A percentile compares a stretch with the other conserved stretches of the same genome.
Conservation (phyloP, 1,140 invertebrate species). For the Cotesia typhae region DNA sequence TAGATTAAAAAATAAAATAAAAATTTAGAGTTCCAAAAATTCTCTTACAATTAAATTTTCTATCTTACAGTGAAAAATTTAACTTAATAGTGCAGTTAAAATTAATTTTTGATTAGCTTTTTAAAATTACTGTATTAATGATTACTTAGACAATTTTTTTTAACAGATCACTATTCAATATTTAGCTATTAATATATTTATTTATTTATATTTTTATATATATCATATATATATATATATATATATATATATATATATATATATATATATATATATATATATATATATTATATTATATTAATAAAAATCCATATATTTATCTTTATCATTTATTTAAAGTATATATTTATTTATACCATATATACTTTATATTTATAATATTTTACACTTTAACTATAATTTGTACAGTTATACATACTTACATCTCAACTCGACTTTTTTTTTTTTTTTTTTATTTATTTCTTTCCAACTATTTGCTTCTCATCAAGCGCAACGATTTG, state of each 20-base stretch:
- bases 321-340: constrained; percentile 25
- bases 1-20: no score
- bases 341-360: no score
- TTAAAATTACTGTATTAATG: constrained; percentile 3
- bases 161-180: constrained; percentile 37
- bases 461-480: no score
- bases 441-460: no score
- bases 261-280: no score
- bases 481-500: no score
- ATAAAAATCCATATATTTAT: constrained; percentile 55
- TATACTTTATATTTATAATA: no score
- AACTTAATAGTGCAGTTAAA: constrained; percentile 9
- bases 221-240: constrained; percentile 26
- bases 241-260: constrained; percentile 21
- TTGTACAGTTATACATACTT: constrained; percentile 53
- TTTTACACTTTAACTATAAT: constrained; percentile 36
- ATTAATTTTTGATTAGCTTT: neutral
- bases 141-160: constrained; percentile 16
- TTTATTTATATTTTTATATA: no score
- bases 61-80: neutral
- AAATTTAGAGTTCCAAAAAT: no score
- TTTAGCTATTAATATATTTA: constrained; percentile 36
- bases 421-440: no score
- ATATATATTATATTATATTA: constrained; percentile 38
- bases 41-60: no score